These are phyloP conservation scores for Dicycla oo DNA, from an alignment of 2,888 invertebrate species.

Conservation along the genomic window DNA sequence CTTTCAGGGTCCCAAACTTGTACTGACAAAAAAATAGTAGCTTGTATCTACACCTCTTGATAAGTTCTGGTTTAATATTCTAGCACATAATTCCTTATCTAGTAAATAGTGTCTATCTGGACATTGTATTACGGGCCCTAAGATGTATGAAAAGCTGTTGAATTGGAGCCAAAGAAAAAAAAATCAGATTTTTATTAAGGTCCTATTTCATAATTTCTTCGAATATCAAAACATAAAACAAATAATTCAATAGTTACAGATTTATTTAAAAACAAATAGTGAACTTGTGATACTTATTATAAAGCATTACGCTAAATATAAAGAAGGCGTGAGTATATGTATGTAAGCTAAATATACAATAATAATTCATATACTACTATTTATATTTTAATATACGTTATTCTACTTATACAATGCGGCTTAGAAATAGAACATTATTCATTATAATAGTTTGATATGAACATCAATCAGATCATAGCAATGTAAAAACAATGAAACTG, in stretches of 20 bases:
- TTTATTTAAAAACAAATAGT: conserved; percentile 13
- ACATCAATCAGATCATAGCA: conserved; percentile 47
- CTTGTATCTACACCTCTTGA: neutral
- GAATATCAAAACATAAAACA: conserved; percentile 13
- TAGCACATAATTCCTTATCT: neutral
- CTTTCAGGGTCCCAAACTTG: neutral
- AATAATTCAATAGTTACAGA: conserved; percentile 17
- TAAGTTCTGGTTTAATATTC: neutral
- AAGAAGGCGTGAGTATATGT: no score
- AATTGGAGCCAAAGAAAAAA: conserved; percentile 2
- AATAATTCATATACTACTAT: conserved; percentile 44
- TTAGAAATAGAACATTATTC: conserved; percentile 27
- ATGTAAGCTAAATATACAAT: conserved; percentile 48
- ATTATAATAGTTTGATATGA: conserved; percentile 45
- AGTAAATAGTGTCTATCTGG: neutral
- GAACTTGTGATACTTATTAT: conserved; percentile 18
- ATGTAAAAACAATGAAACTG: conserved; percentile 11
- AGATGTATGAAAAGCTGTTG: neutral
- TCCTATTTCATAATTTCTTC: neutral
- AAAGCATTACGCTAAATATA: conserved; percentile 40
- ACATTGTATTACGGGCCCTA: neutral
- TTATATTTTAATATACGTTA: conserved; percentile 42
- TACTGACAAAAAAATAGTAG: neutral
- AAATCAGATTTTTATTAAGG: neutral
- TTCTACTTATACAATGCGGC: conserved; percentile 38